These are phyloP conservation scores for Drosophila burlai DNA, from an alignment of 1,140 invertebrate genomes.

Conservation along the genomic window DNA sequence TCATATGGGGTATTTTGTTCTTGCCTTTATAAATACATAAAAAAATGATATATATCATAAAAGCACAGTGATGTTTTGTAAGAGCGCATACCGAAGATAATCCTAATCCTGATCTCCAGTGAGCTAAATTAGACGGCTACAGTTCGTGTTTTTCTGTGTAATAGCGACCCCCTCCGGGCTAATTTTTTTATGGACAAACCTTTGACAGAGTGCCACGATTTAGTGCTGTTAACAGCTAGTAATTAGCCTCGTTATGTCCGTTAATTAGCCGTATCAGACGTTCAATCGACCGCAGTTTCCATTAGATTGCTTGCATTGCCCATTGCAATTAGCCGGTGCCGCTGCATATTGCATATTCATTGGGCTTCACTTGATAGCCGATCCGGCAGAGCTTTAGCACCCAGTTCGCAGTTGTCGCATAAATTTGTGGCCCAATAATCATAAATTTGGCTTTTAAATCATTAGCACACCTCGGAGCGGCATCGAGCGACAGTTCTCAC, in stretches of 20 bases:
- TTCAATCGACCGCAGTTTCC: slow-evolving; percentile 5
- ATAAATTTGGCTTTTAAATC: slow-evolving; percentile 79
- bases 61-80: too few relatives aligned
- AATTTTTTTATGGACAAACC: slow-evolving; percentile 16
- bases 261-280: slow-evolving; percentile 74
- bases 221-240: slow-evolving; percentile 80
- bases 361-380: slow-evolving; percentile 16
- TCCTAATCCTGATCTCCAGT: not conserved
- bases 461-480: slow-evolving; percentile 71
- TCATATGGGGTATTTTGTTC: not conserved
- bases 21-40: not conserved
- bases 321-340: slow-evolving; percentile 47
- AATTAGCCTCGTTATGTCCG: slow-evolving; percentile 72
- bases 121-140: not conserved
- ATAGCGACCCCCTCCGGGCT: not conserved
- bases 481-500: slow-evolving; percentile 38
- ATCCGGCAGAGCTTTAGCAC: slow-evolving; percentile 1
- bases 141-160: not conserved
- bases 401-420: slow-evolving; percentile 45
- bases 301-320: slow-evolving; percentile 39
- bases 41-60: not conserved
- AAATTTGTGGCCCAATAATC: slow-evolving; percentile 64
- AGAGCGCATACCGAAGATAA: too few relatives aligned
- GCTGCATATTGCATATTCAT: slow-evolving; percentile 72
- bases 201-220: slow-evolving; percentile 68